Conservation (phyloP, 2,888 invertebrate genomes). For the Latheticus oryzae region DNA sequence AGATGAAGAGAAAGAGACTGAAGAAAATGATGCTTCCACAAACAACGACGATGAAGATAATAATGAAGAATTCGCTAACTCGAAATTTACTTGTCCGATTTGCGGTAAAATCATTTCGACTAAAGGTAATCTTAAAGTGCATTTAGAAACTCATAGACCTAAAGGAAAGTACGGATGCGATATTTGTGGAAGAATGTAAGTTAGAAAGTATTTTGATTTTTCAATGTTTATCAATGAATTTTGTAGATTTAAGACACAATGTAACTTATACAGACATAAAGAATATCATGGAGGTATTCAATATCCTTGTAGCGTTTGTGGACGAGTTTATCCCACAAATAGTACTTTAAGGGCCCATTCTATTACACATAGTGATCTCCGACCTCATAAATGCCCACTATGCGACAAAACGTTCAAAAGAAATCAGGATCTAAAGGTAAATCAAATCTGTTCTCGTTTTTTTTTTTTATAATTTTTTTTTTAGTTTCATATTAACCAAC, state of each 20-base stretch:
- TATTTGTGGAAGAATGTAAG: slow-evolving; percentile 77
- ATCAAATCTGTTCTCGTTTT: background rate
- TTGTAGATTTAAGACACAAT: slow-evolving; percentile 74
- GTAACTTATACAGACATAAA: slow-evolving; percentile 74
- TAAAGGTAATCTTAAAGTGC: slow-evolving; percentile 73
- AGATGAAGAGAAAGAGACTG: slow-evolving; percentile 41
- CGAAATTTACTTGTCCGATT: slow-evolving; percentile 68
- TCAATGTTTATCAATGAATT: background rate
- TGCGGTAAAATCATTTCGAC: slow-evolving; percentile 73
- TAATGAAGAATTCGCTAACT: slow-evolving; percentile 44
- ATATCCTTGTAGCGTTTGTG: slow-evolving; percentile 75
- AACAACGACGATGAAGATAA: slow-evolving; percentile 43
- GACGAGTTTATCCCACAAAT: slow-evolving; percentile 76
- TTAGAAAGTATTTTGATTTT: slow-evolving; percentile 49
- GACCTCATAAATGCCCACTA: slow-evolving; percentile 76
- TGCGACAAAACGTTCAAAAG: slow-evolving; percentile 80
- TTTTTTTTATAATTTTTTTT: slow-evolving; percentile 58
- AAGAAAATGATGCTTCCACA: slow-evolving; percentile 40
- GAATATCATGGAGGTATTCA: slow-evolving; percentile 71
- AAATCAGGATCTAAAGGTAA: slow-evolving; percentile 79
- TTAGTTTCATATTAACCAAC: slow-evolving; percentile 80
- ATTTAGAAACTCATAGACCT: slow-evolving; percentile 73
- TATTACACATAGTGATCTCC: slow-evolving; percentile 76
- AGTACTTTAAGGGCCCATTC: slow-evolving; percentile 77
- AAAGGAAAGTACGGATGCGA: slow-evolving; percentile 74